Evolutionary conservation across 2,888 invertebrate genomes (phyloP).

Genomic region (Drosophila sordidula): DNA sequence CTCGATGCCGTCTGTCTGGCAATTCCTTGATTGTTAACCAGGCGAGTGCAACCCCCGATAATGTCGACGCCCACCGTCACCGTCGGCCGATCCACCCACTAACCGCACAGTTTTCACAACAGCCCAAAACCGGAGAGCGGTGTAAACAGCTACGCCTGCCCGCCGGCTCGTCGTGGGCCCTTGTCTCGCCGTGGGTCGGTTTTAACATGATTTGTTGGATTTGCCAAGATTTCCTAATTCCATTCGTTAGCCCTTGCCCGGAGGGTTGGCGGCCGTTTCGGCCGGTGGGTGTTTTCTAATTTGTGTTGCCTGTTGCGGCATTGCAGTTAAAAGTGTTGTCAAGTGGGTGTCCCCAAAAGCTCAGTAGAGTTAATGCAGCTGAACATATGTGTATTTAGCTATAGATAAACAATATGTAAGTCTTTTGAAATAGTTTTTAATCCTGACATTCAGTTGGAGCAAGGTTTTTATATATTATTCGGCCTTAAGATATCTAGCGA

Average conservation of each 20-base stretch:
- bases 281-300: conserved; percentile 56
- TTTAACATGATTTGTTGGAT: conserved; percentile 83
- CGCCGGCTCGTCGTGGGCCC: conserved; percentile 37
- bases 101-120: conserved; percentile 83
- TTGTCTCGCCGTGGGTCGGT: conserved; percentile 53
- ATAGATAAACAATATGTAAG: neutral
- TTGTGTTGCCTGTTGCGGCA: conserved; percentile 56
- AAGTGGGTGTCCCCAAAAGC: conserved; percentile 30
- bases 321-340: conserved; percentile 45
- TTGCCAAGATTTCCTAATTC: conserved; percentile 83
- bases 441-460: no score
- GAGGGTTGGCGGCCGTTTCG: conserved; percentile 49
- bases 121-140: conserved; percentile 70
- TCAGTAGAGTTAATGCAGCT: conserved; percentile 1
- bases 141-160: conserved; percentile 68
- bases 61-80: conserved; percentile 67
- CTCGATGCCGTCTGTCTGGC: conserved; percentile 74
- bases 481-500: neutral
- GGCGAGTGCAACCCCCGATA: conserved; percentile 67
- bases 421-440: neutral
- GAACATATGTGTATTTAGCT: conserved; percentile 10
- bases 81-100: conserved; percentile 28
- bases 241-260: conserved; percentile 69
- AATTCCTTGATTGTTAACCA: conserved; percentile 59
- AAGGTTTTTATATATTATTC: no score